phyloP scores from a whole-genome alignment of 2,797 vertebrate species.

The Spinibarbus caldwelli region DNA sequence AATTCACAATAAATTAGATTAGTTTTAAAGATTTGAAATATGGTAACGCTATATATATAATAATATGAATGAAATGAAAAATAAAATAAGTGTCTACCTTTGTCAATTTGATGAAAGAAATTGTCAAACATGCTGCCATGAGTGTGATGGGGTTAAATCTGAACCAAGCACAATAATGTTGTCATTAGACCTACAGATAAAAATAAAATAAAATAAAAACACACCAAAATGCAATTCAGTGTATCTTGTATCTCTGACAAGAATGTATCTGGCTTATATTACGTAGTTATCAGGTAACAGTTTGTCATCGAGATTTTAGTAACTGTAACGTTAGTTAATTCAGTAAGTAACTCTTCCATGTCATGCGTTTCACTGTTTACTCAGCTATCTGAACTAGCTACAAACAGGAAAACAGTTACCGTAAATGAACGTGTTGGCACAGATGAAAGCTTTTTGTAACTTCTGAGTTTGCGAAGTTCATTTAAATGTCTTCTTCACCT shows the following conservation, averaged over 20 bases:
- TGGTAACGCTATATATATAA: too few relatives aligned
- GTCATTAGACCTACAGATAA: neutral
- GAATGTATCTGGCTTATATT: neutral
- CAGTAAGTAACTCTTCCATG: neutral
- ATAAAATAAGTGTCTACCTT: too few relatives aligned
- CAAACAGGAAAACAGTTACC: constrained; percentile 23
- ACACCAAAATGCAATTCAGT: neutral
- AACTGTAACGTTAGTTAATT: neutral
- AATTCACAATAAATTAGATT: constrained; percentile 46
- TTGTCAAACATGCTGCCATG: constrained; percentile 70
- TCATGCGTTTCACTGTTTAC: neutral
- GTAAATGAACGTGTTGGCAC: neutral
- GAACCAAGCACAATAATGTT: neutral
- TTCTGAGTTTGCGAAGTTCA: neutral
- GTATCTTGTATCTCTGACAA: neutral
- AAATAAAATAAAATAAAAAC: neutral
- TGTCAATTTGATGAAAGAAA: constrained; percentile 69
- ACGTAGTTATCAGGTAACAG: neutral
- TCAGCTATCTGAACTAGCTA: neutral
- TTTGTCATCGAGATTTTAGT: neutral
- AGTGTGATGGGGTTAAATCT: constrained; percentile 37
- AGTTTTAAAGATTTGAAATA: neutral
- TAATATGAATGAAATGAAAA: too few relatives aligned
- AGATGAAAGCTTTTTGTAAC: neutral
- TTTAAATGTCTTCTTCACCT: neutral